Evolutionary conservation across 2,797 vertebrate genomes (phyloP).

Genomic region (Melanotaenia boesemani): DNA sequence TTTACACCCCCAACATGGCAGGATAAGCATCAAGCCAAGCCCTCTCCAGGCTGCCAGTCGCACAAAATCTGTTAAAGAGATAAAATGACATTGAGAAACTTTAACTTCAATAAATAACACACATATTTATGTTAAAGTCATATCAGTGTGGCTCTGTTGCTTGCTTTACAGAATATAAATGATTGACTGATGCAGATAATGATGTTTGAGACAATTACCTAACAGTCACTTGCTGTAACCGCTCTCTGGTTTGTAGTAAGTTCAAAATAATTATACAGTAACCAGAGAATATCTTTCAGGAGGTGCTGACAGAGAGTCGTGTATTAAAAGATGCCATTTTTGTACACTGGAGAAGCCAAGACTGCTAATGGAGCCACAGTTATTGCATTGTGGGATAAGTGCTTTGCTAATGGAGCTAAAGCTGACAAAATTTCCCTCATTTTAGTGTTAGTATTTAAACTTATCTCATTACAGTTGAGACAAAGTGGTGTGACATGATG

Average conservation of each 20-base stretch:
- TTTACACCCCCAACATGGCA: slow-evolving; percentile 72
- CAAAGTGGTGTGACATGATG: not conserved
- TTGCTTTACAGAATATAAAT: slow-evolving; percentile 39
- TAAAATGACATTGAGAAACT: slow-evolving; percentile 12
- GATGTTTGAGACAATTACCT: slow-evolving; percentile 14
- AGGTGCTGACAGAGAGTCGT: not conserved
- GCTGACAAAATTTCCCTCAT: not conserved
- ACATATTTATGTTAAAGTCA: not conserved
- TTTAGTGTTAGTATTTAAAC: not conserved
- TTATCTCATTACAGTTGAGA: not conserved
- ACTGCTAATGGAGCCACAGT: not conserved
- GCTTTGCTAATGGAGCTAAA: not conserved
- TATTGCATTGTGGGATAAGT: too few species aligned
- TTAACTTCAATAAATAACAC: slow-evolving; percentile 11
- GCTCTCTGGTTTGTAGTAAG: slow-evolving; percentile 24
- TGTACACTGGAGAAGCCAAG: not conserved
- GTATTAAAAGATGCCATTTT: not conserved
- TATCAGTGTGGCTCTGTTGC: not conserved
- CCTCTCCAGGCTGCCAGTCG: slow-evolving; percentile 43
- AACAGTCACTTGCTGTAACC: slow-evolving; percentile 5
- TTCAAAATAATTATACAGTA: slow-evolving; percentile 19
- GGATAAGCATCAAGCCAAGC: slow-evolving; percentile 62
- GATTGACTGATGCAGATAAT: slow-evolving; percentile 28
- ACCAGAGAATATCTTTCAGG: slow-evolving; percentile 4
- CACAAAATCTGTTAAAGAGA: slow-evolving; percentile 44